phyloP scores from a whole-genome alignment of 1,140 invertebrate species.

The Hydropsyche tenuis region DNA sequence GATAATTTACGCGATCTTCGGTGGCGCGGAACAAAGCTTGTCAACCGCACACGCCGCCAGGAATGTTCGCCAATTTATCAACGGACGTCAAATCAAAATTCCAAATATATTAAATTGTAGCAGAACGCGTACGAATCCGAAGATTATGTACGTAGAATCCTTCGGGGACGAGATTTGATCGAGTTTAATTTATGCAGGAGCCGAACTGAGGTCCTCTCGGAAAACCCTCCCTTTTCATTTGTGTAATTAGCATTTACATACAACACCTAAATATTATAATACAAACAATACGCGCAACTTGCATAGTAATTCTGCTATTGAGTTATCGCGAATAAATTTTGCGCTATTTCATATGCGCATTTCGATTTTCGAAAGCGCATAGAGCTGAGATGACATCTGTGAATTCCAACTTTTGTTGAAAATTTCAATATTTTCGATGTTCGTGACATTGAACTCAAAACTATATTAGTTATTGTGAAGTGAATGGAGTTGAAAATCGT shows the following conservation, averaged over 20 bases:
- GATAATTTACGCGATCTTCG: neutral
- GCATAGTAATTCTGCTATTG: too few relatives aligned
- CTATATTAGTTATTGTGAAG: neutral
- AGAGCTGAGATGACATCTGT: too few relatives aligned
- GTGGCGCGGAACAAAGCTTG: neutral
- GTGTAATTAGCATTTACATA: too few relatives aligned
- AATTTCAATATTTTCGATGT: too few relatives aligned
- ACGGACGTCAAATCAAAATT: slow-evolving; percentile 23
- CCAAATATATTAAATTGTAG: slow-evolving; percentile 20
- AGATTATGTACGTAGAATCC: neutral
- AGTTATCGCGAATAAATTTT: too few relatives aligned
- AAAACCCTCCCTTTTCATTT: too few relatives aligned
- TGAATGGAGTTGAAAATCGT: neutral
- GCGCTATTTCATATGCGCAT: too few relatives aligned
- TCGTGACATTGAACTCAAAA: slow-evolving; percentile 3
- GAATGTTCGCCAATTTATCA: slow-evolving; percentile 15
- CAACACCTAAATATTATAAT: too few relatives aligned
- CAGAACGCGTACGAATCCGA: neutral
- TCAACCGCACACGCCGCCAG: neutral
- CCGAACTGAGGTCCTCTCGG: too few relatives aligned
- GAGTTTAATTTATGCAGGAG: slow-evolving; percentile 5
- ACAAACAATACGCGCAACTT: too few relatives aligned
- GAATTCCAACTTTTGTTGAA: too few relatives aligned
- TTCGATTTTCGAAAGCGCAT: too few relatives aligned
- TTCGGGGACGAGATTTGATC: neutral